These are phyloP conservation scores for Scortum barcoo DNA, from an alignment of 2,113 vertebrate species.

Conservation along the genomic window DNA sequence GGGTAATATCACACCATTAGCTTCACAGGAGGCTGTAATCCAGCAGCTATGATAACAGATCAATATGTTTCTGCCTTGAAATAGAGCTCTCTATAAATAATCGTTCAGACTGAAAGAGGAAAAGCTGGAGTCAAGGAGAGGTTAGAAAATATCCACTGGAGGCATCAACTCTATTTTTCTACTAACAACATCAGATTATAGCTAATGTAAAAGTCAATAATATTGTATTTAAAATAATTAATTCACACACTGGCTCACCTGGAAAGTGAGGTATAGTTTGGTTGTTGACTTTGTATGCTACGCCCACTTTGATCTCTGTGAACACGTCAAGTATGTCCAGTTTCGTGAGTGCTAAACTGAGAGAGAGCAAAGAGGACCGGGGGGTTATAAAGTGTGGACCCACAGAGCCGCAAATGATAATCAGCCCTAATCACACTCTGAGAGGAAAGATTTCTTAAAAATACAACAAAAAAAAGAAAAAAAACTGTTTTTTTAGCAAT, in stretches of 20 bases:
- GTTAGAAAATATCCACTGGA: background rate
- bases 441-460: background rate
- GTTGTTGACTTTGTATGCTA: conserved; percentile 92
- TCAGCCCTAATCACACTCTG: background rate
- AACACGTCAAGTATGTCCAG: conserved; percentile 97
- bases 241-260: conserved; percentile 83
- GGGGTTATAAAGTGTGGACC: background rate
- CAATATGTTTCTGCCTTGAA: conserved; percentile 14
- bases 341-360: conserved; percentile 96
- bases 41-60: conserved; percentile 29
- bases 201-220: background rate
- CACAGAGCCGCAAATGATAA: background rate
- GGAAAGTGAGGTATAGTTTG: conserved; percentile 97
- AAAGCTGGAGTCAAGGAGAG: background rate
- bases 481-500: background rate
- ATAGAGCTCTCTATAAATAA: conserved; percentile 3
- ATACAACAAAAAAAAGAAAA: background rate
- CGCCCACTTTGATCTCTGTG: conserved; percentile 93
- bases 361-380: conserved; percentile 26
- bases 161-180: background rate
- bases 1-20: conserved; percentile 32
- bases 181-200: background rate
- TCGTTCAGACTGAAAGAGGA: background rate
- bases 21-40: conserved; percentile 14
- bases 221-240: too few species aligned